Evolutionary conservation across 2,888 invertebrate species (phyloP).

Genomic region (Limnephilus rhombicus): DNA sequence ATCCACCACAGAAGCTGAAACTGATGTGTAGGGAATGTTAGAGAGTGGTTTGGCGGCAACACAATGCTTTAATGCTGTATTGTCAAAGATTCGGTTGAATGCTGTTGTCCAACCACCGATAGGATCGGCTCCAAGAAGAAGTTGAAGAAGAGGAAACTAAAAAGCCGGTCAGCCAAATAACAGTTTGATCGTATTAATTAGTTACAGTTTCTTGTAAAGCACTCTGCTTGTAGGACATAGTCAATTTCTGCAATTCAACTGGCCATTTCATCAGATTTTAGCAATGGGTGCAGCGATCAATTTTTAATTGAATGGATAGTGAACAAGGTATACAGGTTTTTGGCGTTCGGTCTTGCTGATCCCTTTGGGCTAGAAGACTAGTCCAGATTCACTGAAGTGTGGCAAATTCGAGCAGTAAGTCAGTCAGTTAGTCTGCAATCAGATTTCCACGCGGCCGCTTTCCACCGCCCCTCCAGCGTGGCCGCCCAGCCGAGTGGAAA

Average conservation of each 20-base stretch:
- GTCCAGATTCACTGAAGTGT: slow-evolving; percentile 7
- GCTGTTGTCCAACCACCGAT: neutral
- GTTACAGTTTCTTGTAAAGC: neutral
- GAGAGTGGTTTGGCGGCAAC: neutral
- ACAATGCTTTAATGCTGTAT: neutral
- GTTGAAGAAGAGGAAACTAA: neutral
- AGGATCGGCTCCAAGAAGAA: neutral
- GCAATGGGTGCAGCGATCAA: neutral
- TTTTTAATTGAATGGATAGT: too few relatives aligned
- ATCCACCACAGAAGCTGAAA: neutral
- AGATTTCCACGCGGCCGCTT: slow-evolving; percentile 57
- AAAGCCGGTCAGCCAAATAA: neutral
- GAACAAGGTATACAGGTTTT: neutral
- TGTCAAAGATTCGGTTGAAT: neutral
- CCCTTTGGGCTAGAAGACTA: slow-evolving; percentile 1
- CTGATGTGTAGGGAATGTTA: neutral
- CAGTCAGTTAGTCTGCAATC: neutral
- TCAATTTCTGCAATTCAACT: neutral
- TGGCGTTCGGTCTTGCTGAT: neutral
- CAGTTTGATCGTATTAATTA: neutral
- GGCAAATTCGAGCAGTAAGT: neutral
- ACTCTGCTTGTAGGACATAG: neutral
- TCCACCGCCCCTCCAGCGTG: slow-evolving; percentile 65
- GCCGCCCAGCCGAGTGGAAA: slow-evolving; percentile 65
- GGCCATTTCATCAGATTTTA: neutral